Evolutionary conservation across 2,797 vertebrate genomes (phyloP), one percentile per base, ranked within the genome.

Genomic region (Notolepis coatsorum): DNA sequence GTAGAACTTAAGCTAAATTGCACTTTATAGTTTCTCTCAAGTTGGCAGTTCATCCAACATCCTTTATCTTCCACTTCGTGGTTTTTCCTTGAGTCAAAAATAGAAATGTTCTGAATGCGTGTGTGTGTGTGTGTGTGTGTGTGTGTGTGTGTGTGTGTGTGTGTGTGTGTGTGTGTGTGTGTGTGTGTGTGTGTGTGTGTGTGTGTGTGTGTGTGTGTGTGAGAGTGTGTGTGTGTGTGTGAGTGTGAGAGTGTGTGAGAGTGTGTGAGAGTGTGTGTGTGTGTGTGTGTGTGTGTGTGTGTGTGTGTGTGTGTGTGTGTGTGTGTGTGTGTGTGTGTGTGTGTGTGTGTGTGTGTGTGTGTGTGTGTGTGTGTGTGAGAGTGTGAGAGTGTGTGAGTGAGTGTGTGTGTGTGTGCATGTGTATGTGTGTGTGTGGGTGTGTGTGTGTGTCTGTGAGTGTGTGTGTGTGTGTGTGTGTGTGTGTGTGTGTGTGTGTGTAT

Each of bases 51-150:
- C 74, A 68, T 77, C 65, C n/a, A n/a, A 78, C 63, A 61, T 80
- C 46, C 65, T 81, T 90, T 84, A 87, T 87, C 78, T 87, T 77
- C 72, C 59, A 70, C 68, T 73, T 68, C 78, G 73, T 72, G 79
- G 74, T 74, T 81, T 78, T 35, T n/a, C n/a, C 55, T 62, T 0
- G 47, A 68, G 79, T 85, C 81, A 58, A 85, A 90, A 90, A 90
- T 86, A 88, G 79, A 83, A 85, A 79, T 75, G 73, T 84, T 85
- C 68, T 61, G 59, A 89, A 78, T 73, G 81, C 81, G 46, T 41
- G 77, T 78, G 82, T 79, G 80, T 71, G 55, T 52, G 30, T 66
- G 43, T 8, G 50, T 65, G 68, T 67, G 58, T 48, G 72, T 74
- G 70, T 78, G 79, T 73, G 81, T 82, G 46, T 41, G 77, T 78